phyloP scores from a whole-genome alignment of 2,113 vertebrate genomes.

The Dissostichus mawsoni region DNA sequence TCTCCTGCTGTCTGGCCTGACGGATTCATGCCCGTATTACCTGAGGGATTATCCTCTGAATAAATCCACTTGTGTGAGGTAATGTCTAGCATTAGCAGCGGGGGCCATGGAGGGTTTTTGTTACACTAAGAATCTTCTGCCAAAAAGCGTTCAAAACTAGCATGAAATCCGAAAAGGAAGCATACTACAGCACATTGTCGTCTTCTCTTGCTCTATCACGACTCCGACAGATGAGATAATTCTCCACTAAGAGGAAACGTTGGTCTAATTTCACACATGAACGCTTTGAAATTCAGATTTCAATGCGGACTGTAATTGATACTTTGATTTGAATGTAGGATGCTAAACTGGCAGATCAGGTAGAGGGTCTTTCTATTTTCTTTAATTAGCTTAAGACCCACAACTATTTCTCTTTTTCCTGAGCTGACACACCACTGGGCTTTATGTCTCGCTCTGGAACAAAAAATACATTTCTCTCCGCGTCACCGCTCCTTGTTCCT shows the following conservation, averaged over 20 bases:
- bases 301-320: constrained; percentile 31
- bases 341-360: constrained; percentile 8
- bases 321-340: constrained; percentile 30
- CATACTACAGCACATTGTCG: constrained; percentile 27
- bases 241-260: constrained; percentile 15
- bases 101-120: constrained; percentile 43
- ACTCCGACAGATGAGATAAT: constrained; percentile 53
- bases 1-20: constrained; percentile 61
- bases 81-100: constrained; percentile 76
- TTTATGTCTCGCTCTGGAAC: constrained; percentile 42
- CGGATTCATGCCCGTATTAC: constrained; percentile 74
- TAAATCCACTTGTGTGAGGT: constrained; percentile 79
- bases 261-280: constrained; percentile 28
- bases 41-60: constrained; percentile 77
- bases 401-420: constrained; percentile 53
- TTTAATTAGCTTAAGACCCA: constrained; percentile 41
- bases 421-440: constrained; percentile 72
- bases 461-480: background rate
- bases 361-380: constrained; percentile 26
- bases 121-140: constrained; percentile 52
- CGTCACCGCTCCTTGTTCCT: constrained; percentile 45
- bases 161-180: constrained; percentile 63
- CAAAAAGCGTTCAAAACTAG: constrained; percentile 55
- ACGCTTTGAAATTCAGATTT: constrained; percentile 42
- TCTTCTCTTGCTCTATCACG: constrained; percentile 36